These are phyloP conservation scores for Etheostoma perlongum DNA, from an alignment of 2,797 vertebrate genomes.

Conservation along the genomic window DNA sequence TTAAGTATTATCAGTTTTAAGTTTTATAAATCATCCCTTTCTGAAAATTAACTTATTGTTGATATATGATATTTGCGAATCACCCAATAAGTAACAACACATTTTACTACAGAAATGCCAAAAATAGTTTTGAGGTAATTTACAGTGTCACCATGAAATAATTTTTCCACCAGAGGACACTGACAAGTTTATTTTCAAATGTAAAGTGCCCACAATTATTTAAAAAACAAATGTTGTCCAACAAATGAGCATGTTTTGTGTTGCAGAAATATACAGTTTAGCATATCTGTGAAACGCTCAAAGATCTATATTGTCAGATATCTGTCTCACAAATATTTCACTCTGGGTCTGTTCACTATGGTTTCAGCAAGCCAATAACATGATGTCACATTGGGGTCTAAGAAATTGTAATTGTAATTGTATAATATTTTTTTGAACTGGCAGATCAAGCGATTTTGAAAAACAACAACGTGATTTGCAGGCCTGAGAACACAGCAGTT, in stretches of 20 bases:
- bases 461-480: conserved; percentile 4
- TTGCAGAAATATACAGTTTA: too few species aligned
- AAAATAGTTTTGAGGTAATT: not conserved
- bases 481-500: not conserved
- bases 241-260: too few species aligned
- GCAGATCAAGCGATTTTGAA: not conserved
- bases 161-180: conserved; percentile 1
- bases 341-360: not conserved
- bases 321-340: not conserved
- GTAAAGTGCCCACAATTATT: not conserved
- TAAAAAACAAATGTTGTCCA: not conserved
- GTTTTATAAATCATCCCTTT: not conserved
- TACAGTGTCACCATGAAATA: not conserved
- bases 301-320: not conserved
- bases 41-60: not conserved
- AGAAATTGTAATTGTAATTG: not conserved
- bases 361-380: not conserved
- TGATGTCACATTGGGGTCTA: not conserved
- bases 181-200: not conserved
- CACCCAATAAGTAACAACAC: not conserved
- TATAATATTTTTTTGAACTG: not conserved
- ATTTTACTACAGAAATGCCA: not conserved
- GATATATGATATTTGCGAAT: not conserved
- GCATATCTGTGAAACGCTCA: not conserved
- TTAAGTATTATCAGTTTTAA: not conserved